Percentiles rank a stretch among this genome's conserved stretches.
Evolutionary conservation across 2,113 vertebrate genomes (phyloP).

Genomic region (Cavia aperea): DNA sequence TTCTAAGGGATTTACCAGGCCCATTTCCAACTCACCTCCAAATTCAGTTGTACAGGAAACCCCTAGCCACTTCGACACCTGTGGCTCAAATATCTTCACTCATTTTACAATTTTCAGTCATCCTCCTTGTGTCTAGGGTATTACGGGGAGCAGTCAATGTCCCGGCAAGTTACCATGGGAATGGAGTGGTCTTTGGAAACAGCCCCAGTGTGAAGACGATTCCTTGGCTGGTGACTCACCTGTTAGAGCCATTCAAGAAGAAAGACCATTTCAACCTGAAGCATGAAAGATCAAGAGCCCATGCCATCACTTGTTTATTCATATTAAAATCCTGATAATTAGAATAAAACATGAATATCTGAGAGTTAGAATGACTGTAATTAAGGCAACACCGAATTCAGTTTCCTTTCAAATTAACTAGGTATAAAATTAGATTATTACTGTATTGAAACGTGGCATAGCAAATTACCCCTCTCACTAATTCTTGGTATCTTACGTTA

Average conservation of each 20-base stretch:
- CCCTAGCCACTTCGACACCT: background rate
- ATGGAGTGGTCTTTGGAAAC: constrained; percentile 1
- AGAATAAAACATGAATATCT: constrained; percentile 15
- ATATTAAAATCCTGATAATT: constrained; percentile 41
- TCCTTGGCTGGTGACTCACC: background rate
- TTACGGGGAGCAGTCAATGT: constrained; percentile 15
- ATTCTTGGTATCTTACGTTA: constrained; percentile 46
- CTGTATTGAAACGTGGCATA: constrained; percentile 67
- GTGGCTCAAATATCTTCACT: background rate
- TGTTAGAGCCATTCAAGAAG: background rate
- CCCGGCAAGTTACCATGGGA: constrained; percentile 22
- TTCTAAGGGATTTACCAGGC: constrained; percentile 41
- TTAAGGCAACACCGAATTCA: constrained; percentile 46
- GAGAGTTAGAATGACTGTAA: constrained; percentile 41
- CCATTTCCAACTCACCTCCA: background rate
- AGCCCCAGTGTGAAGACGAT: background rate
- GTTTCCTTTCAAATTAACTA: constrained; percentile 56
- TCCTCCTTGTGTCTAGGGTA: background rate
- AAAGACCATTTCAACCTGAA: background rate
- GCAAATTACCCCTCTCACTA: constrained; percentile 56
- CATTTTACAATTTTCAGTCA: background rate
- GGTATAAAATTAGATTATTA: constrained; percentile 64
- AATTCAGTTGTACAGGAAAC: constrained; percentile 33
- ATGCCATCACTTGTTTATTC: background rate
- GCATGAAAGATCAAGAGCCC: background rate